Base-by-base conservation (phyloP, 2,888 invertebrate species). In the Eudemis profundana region DNA sequence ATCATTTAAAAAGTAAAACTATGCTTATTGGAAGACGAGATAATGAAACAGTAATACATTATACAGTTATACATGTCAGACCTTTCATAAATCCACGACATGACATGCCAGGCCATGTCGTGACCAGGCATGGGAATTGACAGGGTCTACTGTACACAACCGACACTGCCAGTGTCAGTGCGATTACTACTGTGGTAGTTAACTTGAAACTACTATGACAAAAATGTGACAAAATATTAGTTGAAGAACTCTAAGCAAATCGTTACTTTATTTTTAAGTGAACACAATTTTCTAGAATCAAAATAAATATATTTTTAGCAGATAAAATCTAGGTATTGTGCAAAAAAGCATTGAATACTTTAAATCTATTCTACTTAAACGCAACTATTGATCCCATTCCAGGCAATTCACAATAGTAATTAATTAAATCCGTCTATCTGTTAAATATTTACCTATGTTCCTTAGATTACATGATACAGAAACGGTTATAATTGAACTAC, bases 321-420 rank as follows among this genome's bases (percentile, higher is more conserved):
- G 23, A 50, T 65, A 64, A 56, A 29, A 19, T 51, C 40, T 68
- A 40, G 56, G 15, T 56, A 61, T 57, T 61, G 72, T 78, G 80
- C 75, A 76, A 77, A 77, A 70, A 62, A 69, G 74, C 74, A 68
- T 71, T 71, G 73, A 73, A 72, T 71, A 73, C 69, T 71, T 68
- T 53, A 72, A 72, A 68, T 66, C 61, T 79, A 81, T 74, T 76
- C 86, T 88, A 88, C 87, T 89, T 89, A 90, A 87, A 88, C 80
- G 84, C 86, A 89, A 87, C 59, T 47, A 19, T 92, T 92, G 91
- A 85, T 92, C 91, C 91, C 91, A 74, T 79, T 87, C 91, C 90
- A 92, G 91, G 87, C 91, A 87, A 82, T 86, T 85, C 79, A 84
- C 76, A 76, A 75, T 84, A 83, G 82, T 60, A 44, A 60, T 59